Evolutionary conservation across 1,140 invertebrate species (phyloP).

Genomic region (Bursaphelenchus mucronatus): DNA sequence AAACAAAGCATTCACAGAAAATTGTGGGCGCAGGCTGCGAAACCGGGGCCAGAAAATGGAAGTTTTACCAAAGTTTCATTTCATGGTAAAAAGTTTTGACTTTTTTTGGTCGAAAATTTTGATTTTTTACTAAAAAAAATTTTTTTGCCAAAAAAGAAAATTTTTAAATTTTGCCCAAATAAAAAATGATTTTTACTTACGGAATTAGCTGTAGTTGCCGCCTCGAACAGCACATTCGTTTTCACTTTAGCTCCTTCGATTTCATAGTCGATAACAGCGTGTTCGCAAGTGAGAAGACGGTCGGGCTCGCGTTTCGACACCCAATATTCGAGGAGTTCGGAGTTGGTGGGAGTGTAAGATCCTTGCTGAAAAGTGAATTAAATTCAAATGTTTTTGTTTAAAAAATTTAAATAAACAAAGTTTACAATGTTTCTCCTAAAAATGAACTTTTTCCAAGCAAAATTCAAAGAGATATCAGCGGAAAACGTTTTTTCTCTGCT

Average conservation of each 20-base stretch:
- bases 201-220: slow-evolving; percentile 57
- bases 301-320: slow-evolving; percentile 59
- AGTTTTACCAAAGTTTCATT: no score
- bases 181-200: slow-evolving; percentile 28
- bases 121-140: neutral
- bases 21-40: no score
- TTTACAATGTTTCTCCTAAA: no score
- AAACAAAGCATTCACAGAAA: no score
- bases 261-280: slow-evolving; percentile 59
- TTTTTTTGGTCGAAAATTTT: neutral
- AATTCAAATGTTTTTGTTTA: neutral
- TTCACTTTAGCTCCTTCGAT: slow-evolving; percentile 60
- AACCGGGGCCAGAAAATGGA: no score
- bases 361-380: slow-evolving; percentile 49
- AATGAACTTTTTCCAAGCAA: no score
- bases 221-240: slow-evolving; percentile 59
- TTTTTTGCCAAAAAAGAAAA: slow-evolving; percentile 19
- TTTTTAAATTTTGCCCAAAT: no score
- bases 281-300: slow-evolving; percentile 55
- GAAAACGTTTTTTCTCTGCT: no score
- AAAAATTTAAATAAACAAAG: no score
- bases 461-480: no score
- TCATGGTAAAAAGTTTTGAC: neutral
- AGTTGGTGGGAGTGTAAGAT: slow-evolving; percentile 59
- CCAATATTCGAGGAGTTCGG: slow-evolving; percentile 60